These are phyloP conservation scores for Tortrix viridana DNA, from an alignment of 2,888 invertebrate species.

Conservation along the genomic window DNA sequence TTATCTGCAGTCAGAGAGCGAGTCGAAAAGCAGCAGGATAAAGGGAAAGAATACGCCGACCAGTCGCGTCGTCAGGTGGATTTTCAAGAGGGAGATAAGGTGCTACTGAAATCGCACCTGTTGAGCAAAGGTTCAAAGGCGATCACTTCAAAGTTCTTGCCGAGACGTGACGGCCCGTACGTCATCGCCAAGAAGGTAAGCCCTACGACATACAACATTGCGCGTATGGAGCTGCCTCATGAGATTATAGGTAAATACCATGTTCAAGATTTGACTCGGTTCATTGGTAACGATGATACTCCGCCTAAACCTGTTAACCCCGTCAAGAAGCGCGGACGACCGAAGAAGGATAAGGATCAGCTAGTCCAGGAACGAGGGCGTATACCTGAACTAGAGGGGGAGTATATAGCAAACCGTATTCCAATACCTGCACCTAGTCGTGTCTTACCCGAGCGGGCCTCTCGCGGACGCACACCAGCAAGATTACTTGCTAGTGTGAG, in stretches of 20 bases:
- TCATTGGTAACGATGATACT: background rate
- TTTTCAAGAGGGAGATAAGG: background rate
- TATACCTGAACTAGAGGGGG: too few species aligned
- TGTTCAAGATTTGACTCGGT: background rate
- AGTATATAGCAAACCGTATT: too few species aligned
- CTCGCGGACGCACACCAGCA: too few species aligned
- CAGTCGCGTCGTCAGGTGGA: background rate
- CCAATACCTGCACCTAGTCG: background rate
- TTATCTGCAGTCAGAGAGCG: background rate
- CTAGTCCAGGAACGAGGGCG: too few species aligned
- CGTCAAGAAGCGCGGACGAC: constrained; percentile 1
- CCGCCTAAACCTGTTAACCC: background rate
- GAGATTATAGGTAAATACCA: background rate
- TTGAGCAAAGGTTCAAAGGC: background rate
- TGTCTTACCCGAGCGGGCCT: too few species aligned
- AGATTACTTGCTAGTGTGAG: too few species aligned
- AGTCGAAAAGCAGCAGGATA: background rate
- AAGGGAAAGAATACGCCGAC: background rate
- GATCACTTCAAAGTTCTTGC: background rate
- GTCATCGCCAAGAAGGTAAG: background rate
- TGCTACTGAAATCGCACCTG: background rate
- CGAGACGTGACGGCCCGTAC: background rate
- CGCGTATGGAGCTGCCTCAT: background rate
- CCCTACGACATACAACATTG: constrained; percentile 3
- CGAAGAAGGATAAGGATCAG: background rate